These are phyloP conservation scores for Forbesichthys agassizii DNA, from an alignment of 2,113 vertebrate species.

Conservation along the genomic window DNA sequence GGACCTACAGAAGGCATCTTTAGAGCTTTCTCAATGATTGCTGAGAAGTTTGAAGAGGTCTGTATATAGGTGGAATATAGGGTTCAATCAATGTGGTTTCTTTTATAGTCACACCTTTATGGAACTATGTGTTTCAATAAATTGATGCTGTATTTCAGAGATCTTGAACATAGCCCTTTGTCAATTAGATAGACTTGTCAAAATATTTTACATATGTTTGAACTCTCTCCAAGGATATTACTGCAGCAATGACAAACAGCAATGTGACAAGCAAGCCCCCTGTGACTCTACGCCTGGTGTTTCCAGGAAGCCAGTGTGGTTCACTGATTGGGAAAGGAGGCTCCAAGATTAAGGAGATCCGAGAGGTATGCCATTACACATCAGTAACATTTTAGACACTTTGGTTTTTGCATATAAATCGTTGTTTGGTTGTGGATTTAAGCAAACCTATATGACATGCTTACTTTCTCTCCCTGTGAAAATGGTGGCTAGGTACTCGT, in stretches of 20 bases:
- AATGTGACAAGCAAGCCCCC: conserved; percentile 90
- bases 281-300: conserved; percentile 89
- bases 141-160: neutral
- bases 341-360: conserved; percentile 95
- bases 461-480: conserved; percentile 40
- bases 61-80: conserved; percentile 19
- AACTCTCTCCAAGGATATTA: conserved; percentile 82
- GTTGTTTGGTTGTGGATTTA: neutral
- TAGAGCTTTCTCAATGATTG: conserved; percentile 93
- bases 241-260: conserved; percentile 90
- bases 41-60: conserved; percentile 94
- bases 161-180: too few species aligned
- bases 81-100: neutral
- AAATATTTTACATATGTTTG: conserved; percentile 27
- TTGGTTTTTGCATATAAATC: conserved; percentile 34
- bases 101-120: neutral
- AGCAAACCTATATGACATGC: conserved; percentile 25
- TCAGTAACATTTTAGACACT: conserved; percentile 38
- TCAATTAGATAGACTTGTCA: too few species aligned
- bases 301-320: conserved; percentile 91
- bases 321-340: conserved; percentile 95
- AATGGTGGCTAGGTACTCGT: conserved; percentile 31
- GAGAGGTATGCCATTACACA: conserved; percentile 80
- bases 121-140: neutral
- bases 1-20: conserved; percentile 92